Evolutionary conservation across 2,797 vertebrate species (phyloP), one percentile per base, ranked within the genome.

Genomic region (Sternarchorhynchus goeldii): DNA sequence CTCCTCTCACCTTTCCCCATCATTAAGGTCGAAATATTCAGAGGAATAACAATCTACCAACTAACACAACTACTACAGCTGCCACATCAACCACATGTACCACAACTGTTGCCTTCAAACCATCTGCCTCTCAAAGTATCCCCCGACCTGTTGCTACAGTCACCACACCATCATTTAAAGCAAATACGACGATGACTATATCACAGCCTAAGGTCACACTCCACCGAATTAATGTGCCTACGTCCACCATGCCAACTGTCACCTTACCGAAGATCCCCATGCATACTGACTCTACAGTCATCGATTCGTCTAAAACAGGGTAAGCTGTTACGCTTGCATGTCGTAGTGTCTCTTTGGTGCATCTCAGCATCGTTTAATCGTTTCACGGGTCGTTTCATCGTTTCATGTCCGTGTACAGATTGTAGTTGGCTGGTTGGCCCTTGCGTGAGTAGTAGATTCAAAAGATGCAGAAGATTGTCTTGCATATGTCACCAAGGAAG

Each of bases 11-110:
- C 41, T 8, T 76, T n/a, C 25, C 25, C 41, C 12, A 3, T 63
- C 53, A 31, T 20, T 71, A 67, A 74, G 53, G 12, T 29, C 65
- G 32, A 91, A 89, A 53, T 94, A 94, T 80, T 34, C 94, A 94
- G 84, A 94, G 93, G 75, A 93, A 92, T 80, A 94, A 92, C 0
- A 92, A 92, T 1, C 91, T 90, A 79, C 91, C 90, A 0, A 70
- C 85, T 91, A 50, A 91, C 90, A 0, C 10, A 21, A 16, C 25
- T 7, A 68, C 45, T 32, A n/a, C 39, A 32, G 5, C 31, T 20
- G n/a, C 56, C 25, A 0, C 34, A 8, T 29, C 59, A 71, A 21
- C 56, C 66, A 63, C 29, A 39, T 53, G 34, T 32, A 55, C 41
- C n/a, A 41, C 59, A 16, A 17, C 36, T 0, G 16, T 29, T 66